Conservation (phyloP, 2,888 invertebrate species). For the Lasioglossum zephyrum region DNA sequence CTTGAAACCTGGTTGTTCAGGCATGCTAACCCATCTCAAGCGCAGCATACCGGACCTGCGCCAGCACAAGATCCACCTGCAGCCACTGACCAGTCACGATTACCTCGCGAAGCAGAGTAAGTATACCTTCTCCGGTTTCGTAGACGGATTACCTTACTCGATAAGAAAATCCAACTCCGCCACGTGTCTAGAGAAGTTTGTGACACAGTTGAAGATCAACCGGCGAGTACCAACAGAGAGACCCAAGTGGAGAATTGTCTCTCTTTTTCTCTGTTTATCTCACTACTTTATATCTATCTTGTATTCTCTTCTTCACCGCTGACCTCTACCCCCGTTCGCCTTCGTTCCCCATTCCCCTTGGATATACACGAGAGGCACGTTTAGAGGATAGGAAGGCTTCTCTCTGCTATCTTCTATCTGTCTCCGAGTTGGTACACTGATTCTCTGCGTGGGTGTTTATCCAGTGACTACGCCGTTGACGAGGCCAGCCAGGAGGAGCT, state of each 20-base stretch:
- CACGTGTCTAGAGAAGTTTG: background rate
- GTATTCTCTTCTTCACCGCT: background rate
- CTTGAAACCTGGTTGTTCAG: constrained; percentile 87
- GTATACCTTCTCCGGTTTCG: constrained; percentile 58
- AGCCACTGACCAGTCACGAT: constrained; percentile 91
- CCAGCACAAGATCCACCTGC: constrained; percentile 90
- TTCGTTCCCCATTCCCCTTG: constrained; percentile 8
- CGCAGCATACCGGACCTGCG: constrained; percentile 94
- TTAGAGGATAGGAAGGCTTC: constrained; percentile 44
- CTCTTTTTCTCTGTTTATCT: constrained; percentile 6
- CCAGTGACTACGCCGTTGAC: constrained; percentile 81
- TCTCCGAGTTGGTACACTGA: constrained; percentile 49
- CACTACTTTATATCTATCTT: background rate
- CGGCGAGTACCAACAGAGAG: constrained; percentile 6
- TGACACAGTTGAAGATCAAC: constrained; percentile 10
- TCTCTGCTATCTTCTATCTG: constrained; percentile 10
- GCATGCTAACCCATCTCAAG: constrained; percentile 95
- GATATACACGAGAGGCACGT: constrained; percentile 41
- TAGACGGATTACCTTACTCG: constrained; percentile 15
- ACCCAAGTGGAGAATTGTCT: constrained; percentile 20
- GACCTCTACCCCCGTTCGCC: background rate
- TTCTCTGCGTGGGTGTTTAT: constrained; percentile 54
- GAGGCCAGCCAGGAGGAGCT: constrained; percentile 80
- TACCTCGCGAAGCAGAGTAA: constrained; percentile 83
- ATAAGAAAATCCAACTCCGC: background rate